Conservation (phyloP, 2,888 invertebrate genomes). For the Diarsia brunnea region DNA sequence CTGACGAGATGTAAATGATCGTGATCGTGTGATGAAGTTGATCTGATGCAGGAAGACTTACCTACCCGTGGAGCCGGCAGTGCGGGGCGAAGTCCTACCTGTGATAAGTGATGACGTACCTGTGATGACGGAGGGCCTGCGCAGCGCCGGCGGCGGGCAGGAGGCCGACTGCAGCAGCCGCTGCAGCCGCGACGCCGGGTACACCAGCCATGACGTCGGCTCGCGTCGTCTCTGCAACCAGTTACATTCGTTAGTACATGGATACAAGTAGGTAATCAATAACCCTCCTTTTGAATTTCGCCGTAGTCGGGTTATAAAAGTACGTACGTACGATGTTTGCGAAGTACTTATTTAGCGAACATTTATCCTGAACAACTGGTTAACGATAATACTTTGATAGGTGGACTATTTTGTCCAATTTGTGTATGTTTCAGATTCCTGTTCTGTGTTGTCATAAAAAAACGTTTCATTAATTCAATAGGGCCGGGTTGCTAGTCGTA, state of each 20-base stretch:
- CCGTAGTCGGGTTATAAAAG: no score
- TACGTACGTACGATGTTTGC: no score
- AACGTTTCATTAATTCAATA: neutral
- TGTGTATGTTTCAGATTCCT: neutral
- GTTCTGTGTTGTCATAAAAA: no score
- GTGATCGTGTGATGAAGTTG: neutral
- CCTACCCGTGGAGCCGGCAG: neutral
- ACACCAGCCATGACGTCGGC: constrained; percentile 78
- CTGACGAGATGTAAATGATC: neutral
- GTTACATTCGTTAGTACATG: neutral
- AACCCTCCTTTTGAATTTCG: no score
- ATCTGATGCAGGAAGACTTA: neutral
- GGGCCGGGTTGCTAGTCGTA: neutral
- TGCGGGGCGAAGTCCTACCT: neutral
- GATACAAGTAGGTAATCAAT: neutral
- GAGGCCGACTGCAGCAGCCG: constrained; percentile 74
- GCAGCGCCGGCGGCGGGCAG: constrained; percentile 56
- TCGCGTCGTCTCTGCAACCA: constrained; percentile 71
- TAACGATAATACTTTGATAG: no score
- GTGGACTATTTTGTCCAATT: no score
- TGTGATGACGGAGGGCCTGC: constrained; percentile 73
- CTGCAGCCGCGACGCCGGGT: constrained; percentile 79
- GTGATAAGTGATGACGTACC: constrained; percentile 55
- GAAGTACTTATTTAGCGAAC: no score
- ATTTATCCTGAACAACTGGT: no score